These are phyloP conservation scores for Aphyosemion australe DNA, from an alignment of 2,113 vertebrate species.

Conservation along the genomic window DNA sequence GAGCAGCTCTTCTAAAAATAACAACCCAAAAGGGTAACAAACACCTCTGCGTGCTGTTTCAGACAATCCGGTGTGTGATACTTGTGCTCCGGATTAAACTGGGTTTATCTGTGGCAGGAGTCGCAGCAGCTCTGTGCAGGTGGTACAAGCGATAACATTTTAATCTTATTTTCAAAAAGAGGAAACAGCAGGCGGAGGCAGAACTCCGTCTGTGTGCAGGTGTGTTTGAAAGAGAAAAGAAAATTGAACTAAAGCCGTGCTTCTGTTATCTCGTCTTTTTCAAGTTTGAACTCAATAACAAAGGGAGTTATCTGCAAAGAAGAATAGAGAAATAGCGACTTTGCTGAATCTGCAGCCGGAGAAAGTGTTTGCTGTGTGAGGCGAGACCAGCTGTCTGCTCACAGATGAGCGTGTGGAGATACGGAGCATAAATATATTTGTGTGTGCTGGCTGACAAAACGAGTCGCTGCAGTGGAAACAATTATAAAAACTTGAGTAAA, in stretches of 20 bases:
- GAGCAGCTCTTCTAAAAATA: conserved; percentile 9
- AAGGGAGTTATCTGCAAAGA: conserved; percentile 43
- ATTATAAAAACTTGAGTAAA: neutral
- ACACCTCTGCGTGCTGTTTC: conserved; percentile 15
- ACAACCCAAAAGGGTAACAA: conserved; percentile 10
- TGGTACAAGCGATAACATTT: conserved; percentile 61
- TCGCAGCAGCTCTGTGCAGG: conserved; percentile 46
- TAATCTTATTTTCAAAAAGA: conserved; percentile 60
- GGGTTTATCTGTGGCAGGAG: conserved; percentile 33
- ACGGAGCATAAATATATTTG: conserved; percentile 2
- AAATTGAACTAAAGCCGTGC: conserved; percentile 47
- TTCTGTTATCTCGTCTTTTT: conserved; percentile 51
- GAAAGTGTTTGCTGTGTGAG: neutral
- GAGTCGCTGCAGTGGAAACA: conserved; percentile 3
- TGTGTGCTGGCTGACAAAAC: neutral
- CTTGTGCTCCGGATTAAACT: conserved; percentile 38
- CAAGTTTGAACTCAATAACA: conserved; percentile 54
- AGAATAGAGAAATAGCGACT: conserved; percentile 39
- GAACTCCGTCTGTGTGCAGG: conserved; percentile 10
- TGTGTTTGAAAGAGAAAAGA: conserved; percentile 1
- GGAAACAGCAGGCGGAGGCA: conserved; percentile 44
- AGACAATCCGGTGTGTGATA: conserved; percentile 8
- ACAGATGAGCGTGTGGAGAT: conserved; percentile 13
- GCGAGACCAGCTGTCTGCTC: conserved; percentile 7
- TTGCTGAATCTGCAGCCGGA: conserved; percentile 32